phyloP scores from a whole-genome alignment of 2,888 invertebrate species.

The Enoplolaimus lenunculus region DNA sequence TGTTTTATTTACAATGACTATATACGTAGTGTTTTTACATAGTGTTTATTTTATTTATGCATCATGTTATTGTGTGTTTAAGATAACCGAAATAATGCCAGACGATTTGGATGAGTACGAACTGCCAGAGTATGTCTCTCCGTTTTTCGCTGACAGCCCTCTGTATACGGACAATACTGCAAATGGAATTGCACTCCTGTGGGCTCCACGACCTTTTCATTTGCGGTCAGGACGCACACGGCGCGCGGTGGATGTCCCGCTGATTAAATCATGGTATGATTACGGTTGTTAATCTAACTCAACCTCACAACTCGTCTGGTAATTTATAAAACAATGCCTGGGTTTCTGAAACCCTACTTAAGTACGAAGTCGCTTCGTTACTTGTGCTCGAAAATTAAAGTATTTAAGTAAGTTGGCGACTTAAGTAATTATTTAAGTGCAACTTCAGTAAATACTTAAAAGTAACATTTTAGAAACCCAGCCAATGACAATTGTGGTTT shows the following conservation, averaged over 20 bases:
- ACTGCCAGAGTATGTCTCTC: constrained; percentile 72
- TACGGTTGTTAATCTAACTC: too few species aligned
- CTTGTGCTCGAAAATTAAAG: too few species aligned
- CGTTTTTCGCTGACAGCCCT: constrained; percentile 63
- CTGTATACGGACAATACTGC: constrained; percentile 97
- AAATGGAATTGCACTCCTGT: constrained; percentile 85
- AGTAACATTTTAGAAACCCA: too few species aligned
- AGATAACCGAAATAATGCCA: constrained; percentile 65
- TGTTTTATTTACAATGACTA: too few species aligned
- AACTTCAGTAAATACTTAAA: too few species aligned
- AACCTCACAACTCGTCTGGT: too few species aligned
- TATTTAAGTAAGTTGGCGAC: too few species aligned
- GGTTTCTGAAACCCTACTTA: too few species aligned
- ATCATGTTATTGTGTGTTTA: constrained; percentile 27
- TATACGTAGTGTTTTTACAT: constrained; percentile 14
- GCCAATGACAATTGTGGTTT: too few species aligned
- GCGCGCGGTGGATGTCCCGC: constrained; percentile 85
- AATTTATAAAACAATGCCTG: constrained; percentile 17
- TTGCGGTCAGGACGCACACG: constrained; percentile 82
- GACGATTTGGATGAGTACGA: constrained; percentile 80
- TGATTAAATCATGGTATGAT: constrained; percentile 87
- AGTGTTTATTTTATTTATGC: background rate
- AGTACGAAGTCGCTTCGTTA: constrained; percentile 2
- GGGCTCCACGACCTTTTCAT: constrained; percentile 96
- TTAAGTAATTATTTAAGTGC: too few species aligned